Evolutionary conservation across 2,888 invertebrate species (phyloP), one percentile per base, ranked within the genome.

Genomic region (Drosophila kokeensis): DNA sequence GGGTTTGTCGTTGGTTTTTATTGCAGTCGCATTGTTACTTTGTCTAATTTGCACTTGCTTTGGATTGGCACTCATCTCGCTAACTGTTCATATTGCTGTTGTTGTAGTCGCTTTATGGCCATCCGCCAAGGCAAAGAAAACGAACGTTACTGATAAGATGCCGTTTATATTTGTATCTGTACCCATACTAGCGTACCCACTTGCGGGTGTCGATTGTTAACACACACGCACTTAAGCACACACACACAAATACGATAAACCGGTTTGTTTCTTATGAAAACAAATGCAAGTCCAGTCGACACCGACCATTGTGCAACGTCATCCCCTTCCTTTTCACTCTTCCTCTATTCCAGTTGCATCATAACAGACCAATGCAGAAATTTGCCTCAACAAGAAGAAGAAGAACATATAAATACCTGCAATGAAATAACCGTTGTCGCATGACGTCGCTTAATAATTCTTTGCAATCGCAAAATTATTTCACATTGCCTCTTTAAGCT

Each of bases 131-230:
- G 73, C 58, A 87, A 87, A 81, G 76, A 87, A 83, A 73, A 70
- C 73, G 73, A 89, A 65, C 50, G 67, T 74, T 69, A 64, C 89
- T 84, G 84, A 84, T 84, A 84, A 84, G 89, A 67, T 69, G 55
- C 58, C 55, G 24, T 64, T 53, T 63, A 52, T 64, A 67, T 61
- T 49, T 69, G 59, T 65, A 68, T 68, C 57, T 65, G 50, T 66
- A 24, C 57, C 21, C 45, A 36, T 15, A 24, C 48, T 27, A 27
- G 40, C 36, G 24, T 42, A 53, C 45, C 69, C 80, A 82, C 69
- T 73, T 83, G 82, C 82, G 79, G 84, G 79, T 73, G 78, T 64
- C 69, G 59, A 69, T 71, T 81, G 67, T 73, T 70, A 65, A 59
- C 68, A 30, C 48, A 69, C 34, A 62, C 32, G 38, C 69, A 67